Percentiles rank a stretch among this genome's conserved stretches.
Evolutionary conservation across 2,797 vertebrate genomes (phyloP).

Genomic region (Helostoma temminkii): DNA sequence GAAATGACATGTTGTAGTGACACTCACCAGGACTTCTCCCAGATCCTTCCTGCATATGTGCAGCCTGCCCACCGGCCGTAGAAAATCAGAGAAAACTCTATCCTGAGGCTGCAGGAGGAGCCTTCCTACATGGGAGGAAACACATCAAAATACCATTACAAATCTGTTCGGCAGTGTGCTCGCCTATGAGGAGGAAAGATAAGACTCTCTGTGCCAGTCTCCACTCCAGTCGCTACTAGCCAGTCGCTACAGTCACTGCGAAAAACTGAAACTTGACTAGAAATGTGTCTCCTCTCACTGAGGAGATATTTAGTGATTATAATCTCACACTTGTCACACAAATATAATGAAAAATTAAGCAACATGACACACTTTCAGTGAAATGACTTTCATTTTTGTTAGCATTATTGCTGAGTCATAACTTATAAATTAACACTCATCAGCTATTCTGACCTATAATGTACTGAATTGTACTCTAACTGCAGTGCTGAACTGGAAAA

Average conservation of each 20-base stretch:
- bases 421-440: neutral
- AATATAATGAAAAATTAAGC: neutral
- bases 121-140: conserved; percentile 85
- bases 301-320: conserved; percentile 28
- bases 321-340: conserved; percentile 18
- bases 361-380: too few species aligned
- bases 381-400: too few species aligned
- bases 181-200: conserved; percentile 50
- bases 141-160: conserved; percentile 52
- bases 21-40: conserved; percentile 89
- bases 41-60: conserved; percentile 92
- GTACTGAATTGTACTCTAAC: too few species aligned
- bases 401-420: neutral
- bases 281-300: conserved; percentile 11
- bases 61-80: conserved; percentile 88
- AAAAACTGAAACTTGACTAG: conserved; percentile 13
- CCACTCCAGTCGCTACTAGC: conserved; percentile 12
- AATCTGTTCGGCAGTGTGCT: conserved; percentile 44
- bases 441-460: neutral
- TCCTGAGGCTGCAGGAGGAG: conserved; percentile 91
- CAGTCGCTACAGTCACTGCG: conserved; percentile 43
- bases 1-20: neutral
- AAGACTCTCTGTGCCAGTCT: conserved; percentile 34
- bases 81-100: conserved; percentile 87
- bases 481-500: neutral